Evolutionary conservation across 2,113 vertebrate genomes (phyloP).

Genomic region (Xiphophorus hellerii): DNA sequence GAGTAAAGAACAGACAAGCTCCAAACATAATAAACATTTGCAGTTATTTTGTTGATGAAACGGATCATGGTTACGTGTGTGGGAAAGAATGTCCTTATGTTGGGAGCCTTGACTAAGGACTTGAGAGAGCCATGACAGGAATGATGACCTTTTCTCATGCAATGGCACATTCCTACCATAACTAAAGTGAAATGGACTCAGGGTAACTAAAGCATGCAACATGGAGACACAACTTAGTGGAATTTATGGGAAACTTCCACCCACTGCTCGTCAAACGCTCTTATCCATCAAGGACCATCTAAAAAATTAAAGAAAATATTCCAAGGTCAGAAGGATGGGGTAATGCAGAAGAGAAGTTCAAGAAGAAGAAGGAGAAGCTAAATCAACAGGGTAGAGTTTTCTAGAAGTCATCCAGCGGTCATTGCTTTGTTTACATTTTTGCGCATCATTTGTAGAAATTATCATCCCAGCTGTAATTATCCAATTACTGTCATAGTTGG

Average conservation of each 20-base stretch:
- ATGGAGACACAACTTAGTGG: constrained; percentile 26
- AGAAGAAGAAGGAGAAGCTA: neutral
- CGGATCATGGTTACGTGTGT: constrained; percentile 2
- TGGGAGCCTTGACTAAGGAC: constrained; percentile 46
- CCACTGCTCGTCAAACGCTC: constrained; percentile 11
- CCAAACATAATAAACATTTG: constrained; percentile 21
- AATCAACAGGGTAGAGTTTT: neutral
- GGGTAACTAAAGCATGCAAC: constrained; percentile 61
- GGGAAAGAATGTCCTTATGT: constrained; percentile 54
- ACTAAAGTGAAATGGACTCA: constrained; percentile 61
- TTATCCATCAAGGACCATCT: constrained; percentile 6
- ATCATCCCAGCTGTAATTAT: neutral
- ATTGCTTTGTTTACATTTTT: neutral
- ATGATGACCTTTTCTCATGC: constrained; percentile 73
- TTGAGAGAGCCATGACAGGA: constrained; percentile 30
- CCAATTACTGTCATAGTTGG: neutral
- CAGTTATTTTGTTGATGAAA: constrained; percentile 30
- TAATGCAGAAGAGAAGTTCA: neutral
- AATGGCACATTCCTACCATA: constrained; percentile 72
- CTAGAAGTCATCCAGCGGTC: neutral
- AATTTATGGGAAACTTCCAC: constrained; percentile 40
- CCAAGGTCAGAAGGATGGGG: neutral
- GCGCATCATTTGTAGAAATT: neutral
- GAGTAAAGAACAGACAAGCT: constrained; percentile 21
- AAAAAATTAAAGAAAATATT: constrained; percentile 24